phyloP scores from a whole-genome alignment of 2,888 invertebrate species.

The Rutpela maculata region DNA sequence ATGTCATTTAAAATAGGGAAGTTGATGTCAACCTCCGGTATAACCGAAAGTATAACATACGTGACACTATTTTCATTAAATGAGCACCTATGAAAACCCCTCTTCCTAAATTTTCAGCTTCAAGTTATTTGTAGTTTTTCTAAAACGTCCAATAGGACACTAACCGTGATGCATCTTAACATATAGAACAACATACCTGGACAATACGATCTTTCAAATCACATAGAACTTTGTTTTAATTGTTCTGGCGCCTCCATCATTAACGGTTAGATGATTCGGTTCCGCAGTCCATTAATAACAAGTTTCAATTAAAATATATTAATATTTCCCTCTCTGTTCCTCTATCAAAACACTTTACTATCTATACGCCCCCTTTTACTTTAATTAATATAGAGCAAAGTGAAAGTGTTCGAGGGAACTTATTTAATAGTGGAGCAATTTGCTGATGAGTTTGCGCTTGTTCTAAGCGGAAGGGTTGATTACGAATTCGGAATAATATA shows the following conservation, averaged over 20 bases:
- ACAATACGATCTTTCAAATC: not conserved
- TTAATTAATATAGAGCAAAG: conserved; percentile 34
- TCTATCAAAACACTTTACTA: conserved; percentile 17
- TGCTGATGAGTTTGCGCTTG: conserved; percentile 37
- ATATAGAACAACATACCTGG: not conserved
- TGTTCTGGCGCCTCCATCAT: too few species aligned
- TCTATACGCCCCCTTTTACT: conserved; percentile 37
- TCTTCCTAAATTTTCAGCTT: too few species aligned
- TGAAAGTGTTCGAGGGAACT: conserved; percentile 36
- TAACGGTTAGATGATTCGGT: not conserved
- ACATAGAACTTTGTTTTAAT: too few species aligned
- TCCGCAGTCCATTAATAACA: conserved; percentile 18
- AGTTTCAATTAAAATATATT: conserved; percentile 21
- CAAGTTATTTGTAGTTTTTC: too few species aligned
- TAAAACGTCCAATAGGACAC: too few species aligned
- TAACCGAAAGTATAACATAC: too few species aligned
- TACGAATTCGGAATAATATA: not conserved
- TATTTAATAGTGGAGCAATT: conserved; percentile 39
- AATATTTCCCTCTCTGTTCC: conserved; percentile 24
- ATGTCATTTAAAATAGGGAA: too few species aligned
- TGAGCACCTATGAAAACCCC: too few species aligned
- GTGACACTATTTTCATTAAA: too few species aligned
- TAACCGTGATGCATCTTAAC: too few species aligned
- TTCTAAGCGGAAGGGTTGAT: conserved; percentile 1
- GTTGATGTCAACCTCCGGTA: too few species aligned